Percentiles rank a stretch among this genome's conserved stretches.
Evolutionary conservation across 2,113 vertebrate species (phyloP).

Genomic region (Myotis davidii): DNA sequence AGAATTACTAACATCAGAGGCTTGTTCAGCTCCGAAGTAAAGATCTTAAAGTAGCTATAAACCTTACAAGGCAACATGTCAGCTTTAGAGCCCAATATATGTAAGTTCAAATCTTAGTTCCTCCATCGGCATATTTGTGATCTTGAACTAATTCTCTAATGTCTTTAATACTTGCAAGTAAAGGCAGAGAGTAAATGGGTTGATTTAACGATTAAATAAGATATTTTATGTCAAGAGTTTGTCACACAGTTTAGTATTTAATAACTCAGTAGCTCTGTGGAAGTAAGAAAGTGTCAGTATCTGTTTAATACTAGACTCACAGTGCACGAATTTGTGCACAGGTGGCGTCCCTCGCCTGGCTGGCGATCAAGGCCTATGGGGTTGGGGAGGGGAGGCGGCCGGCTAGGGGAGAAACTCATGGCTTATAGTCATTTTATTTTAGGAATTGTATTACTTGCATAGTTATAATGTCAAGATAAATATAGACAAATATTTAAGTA

Average conservation of each 20-base stretch:
- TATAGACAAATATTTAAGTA: neutral
- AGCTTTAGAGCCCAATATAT: neutral
- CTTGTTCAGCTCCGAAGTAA: neutral
- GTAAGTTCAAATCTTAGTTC: neutral
- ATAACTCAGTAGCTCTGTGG: neutral
- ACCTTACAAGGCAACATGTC: neutral
- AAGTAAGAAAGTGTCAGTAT: neutral
- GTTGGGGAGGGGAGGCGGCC: too few species aligned
- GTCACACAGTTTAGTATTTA: neutral
- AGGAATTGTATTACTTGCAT: neutral
- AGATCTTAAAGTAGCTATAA: neutral
- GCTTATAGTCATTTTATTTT: neutral
- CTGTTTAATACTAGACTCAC: neutral
- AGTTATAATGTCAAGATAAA: conserved; percentile 17
- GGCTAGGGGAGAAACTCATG: too few species aligned
- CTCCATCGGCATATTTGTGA: neutral
- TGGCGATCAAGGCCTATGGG: too few species aligned
- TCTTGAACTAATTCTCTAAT: neutral
- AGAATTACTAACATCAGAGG: neutral
- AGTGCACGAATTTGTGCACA: too few species aligned
- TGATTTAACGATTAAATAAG: neutral
- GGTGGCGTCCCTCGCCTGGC: too few species aligned
- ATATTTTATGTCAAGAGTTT: neutral
- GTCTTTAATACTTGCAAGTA: neutral
- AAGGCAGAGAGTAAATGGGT: neutral